Conservation (phyloP, 2,888 invertebrate species). For the Calliscelio sp. region DNA sequence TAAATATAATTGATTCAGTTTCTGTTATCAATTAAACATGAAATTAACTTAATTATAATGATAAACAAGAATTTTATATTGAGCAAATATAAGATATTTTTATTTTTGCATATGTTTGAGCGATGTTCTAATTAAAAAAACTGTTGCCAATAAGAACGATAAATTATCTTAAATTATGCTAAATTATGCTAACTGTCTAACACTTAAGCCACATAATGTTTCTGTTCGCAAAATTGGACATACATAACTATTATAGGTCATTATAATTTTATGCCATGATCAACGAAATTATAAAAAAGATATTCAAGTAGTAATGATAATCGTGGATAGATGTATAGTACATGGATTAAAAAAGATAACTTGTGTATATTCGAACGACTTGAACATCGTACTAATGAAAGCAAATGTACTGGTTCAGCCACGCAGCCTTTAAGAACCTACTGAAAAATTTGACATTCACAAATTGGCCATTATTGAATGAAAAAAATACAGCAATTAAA, state of each 20-base stretch:
- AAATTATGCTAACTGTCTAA: neutral
- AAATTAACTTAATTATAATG: too few relatives aligned
- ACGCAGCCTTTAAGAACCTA: too few relatives aligned
- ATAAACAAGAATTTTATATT: too few relatives aligned
- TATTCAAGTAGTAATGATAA: slow-evolving; percentile 12
- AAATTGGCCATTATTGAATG: too few relatives aligned
- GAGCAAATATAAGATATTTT: too few relatives aligned
- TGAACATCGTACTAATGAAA: too few relatives aligned
- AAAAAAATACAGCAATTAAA: too few relatives aligned
- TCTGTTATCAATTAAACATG: neutral
- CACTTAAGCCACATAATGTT: neutral
- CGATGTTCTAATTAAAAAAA: neutral
- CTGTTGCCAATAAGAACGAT: neutral
- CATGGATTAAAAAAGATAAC: slow-evolving; percentile 24
- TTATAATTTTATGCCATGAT: slow-evolving; percentile 19
- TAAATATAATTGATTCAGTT: slow-evolving; percentile 22
- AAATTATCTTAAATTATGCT: neutral
- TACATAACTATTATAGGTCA: slow-evolving; percentile 4
- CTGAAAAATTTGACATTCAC: too few relatives aligned
- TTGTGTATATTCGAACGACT: neutral
- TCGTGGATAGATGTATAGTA: neutral
- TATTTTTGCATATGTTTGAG: too few relatives aligned
- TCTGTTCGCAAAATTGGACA: neutral
- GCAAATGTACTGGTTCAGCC: too few relatives aligned
- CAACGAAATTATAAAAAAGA: slow-evolving; percentile 13